These are phyloP conservation scores for Darevskia mixta DNA, from an alignment of 2,797 vertebrate genomes.

Conservation along the genomic window DNA sequence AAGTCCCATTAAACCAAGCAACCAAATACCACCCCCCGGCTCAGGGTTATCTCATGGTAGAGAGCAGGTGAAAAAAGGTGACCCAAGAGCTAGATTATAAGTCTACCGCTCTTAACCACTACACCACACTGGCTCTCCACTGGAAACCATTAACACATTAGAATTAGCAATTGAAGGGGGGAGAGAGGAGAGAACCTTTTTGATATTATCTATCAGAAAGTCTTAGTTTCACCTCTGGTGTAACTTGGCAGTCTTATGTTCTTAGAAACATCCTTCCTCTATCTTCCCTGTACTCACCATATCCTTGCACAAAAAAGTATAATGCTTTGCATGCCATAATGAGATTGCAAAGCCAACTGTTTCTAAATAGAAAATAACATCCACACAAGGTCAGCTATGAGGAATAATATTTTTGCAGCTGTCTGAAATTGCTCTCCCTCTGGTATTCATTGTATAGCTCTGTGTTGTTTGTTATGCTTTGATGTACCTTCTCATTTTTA, in stretches of 20 bases:
- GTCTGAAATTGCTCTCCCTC: not conserved
- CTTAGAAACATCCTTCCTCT: constrained; percentile 49
- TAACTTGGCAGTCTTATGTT: constrained; percentile 52
- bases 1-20: no score
- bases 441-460: constrained; percentile 10
- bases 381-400: constrained; percentile 44
- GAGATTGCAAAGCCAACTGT: constrained; percentile 55
- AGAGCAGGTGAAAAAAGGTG: no score
- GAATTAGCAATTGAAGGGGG: constrained; percentile 56
- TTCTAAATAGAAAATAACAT: constrained; percentile 51
- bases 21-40: no score
- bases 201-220: constrained; percentile 49
- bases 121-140: not conserved
- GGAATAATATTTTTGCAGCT: constrained; percentile 40
- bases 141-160: constrained; percentile 60
- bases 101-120: no score
- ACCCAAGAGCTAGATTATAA: no score
- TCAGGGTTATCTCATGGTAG: no score
- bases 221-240: constrained; percentile 23
- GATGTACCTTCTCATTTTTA: not conserved
- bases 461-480: not conserved
- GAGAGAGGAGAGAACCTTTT: not conserved
- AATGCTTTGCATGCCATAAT: constrained; percentile 43
- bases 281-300: constrained; percentile 37
- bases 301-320: not conserved